A percentile compares a stretch with the other conserved stretches of the same genome.
phyloP scores from a whole-genome alignment of 2,888 invertebrate species.

The Brenthis ino region DNA sequence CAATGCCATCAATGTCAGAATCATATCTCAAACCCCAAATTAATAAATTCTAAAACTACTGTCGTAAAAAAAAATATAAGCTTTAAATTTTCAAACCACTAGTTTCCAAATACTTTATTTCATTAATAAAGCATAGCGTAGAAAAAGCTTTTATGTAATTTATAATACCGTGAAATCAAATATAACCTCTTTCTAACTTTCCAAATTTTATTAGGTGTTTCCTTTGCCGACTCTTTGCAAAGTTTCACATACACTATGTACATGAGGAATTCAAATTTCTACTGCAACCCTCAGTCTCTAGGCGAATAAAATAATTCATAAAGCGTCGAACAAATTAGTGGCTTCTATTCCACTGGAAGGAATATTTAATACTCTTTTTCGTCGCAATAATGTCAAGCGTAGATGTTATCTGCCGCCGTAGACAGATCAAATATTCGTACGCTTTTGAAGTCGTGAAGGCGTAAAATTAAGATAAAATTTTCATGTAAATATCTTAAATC shows the following conservation, averaged over 20 bases:
- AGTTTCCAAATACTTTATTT: too few species aligned
- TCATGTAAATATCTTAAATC: constrained; percentile 37
- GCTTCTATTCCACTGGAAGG: constrained; percentile 35
- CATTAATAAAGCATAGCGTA: too few species aligned
- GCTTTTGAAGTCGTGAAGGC: constrained; percentile 64
- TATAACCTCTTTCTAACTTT: constrained; percentile 16
- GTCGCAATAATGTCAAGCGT: constrained; percentile 69
- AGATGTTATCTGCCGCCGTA: constrained; percentile 66
- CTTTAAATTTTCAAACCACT: too few species aligned
- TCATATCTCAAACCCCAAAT: too few species aligned
- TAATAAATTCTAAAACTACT: too few species aligned
- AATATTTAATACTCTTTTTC: constrained; percentile 48
- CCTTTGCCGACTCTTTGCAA: constrained; percentile 28
- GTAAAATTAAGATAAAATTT: constrained; percentile 69
- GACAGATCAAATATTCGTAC: constrained; percentile 68
- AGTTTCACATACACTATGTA: constrained; percentile 26
- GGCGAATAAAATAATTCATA: constrained; percentile 41
- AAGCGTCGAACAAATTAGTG: constrained; percentile 40
- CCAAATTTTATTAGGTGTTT: constrained; percentile 29
- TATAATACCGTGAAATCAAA: constrained; percentile 22
- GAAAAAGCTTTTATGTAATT: background rate
- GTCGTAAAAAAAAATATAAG: too few species aligned
- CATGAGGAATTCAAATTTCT: constrained; percentile 28
- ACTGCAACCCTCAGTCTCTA: constrained; percentile 18
- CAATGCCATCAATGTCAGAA: too few species aligned